A percentile compares a stretch with the other conserved stretches of the same genome.
phyloP scores from a whole-genome alignment of 2,113 vertebrate species.

The Paradoxurus hermaphroditus region DNA sequence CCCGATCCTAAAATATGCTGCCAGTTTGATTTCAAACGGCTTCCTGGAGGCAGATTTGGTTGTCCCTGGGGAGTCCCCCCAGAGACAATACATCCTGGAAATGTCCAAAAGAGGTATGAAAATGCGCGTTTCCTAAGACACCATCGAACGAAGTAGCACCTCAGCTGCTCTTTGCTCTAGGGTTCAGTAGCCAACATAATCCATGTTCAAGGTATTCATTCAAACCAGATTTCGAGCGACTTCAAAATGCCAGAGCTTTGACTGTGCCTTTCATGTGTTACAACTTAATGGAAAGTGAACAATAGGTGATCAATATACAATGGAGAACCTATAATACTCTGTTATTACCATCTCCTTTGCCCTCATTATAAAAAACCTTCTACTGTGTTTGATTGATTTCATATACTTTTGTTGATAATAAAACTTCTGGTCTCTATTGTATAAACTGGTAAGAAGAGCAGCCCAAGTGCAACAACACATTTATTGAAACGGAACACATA shows the following conservation, averaged over 20 bases:
- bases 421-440: slow-evolving; percentile 55
- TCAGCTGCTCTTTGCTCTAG: slow-evolving; percentile 16
- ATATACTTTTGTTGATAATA: slow-evolving; percentile 61
- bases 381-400: slow-evolving; percentile 64
- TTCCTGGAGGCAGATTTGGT: slow-evolving; percentile 90
- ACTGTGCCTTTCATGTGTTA: not conserved
- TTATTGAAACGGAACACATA: slow-evolving; percentile 60
- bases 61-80: slow-evolving; percentile 94
- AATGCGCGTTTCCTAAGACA: not conserved
- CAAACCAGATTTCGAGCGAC: slow-evolving; percentile 10
- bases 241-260: not conserved
- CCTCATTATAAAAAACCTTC: slow-evolving; percentile 51
- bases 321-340: not conserved
- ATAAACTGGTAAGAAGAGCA: slow-evolving; percentile 62
- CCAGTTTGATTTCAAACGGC: slow-evolving; percentile 96
- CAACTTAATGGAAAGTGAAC: slow-evolving; percentile 42
- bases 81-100: slow-evolving; percentile 89
- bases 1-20: slow-evolving; percentile 96
- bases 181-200: not conserved
- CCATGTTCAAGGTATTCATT: not conserved
- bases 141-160: not conserved
- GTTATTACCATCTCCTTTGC: slow-evolving; percentile 40
- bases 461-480: slow-evolving; percentile 43
- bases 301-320: slow-evolving; percentile 30
- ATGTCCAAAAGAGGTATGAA: slow-evolving; percentile 89